These are phyloP conservation scores for Apodemia hepburni DNA, from an alignment of 2,888 invertebrate genomes.

Conservation along the genomic window DNA sequence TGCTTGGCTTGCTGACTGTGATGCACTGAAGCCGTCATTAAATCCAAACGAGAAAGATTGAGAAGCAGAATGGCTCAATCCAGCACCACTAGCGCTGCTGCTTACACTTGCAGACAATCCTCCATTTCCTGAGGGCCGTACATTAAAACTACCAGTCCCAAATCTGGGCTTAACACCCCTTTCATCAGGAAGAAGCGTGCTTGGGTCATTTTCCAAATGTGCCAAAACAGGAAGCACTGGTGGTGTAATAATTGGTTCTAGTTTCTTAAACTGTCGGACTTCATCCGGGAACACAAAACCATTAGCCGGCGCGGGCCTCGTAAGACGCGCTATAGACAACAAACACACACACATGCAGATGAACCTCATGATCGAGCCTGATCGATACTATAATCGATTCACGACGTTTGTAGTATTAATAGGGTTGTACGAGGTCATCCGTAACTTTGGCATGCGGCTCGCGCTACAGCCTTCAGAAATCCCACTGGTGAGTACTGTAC, in stretches of 20 bases:
- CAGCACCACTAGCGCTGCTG: slow-evolving; percentile 62
- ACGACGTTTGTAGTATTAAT: slow-evolving; percentile 71
- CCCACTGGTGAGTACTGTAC: slow-evolving; percentile 62
- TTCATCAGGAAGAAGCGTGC: slow-evolving; percentile 62
- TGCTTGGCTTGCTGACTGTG: slow-evolving; percentile 72
- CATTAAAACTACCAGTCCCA: slow-evolving; percentile 63
- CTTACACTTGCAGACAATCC: slow-evolving; percentile 67
- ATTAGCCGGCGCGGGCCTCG: slow-evolving; percentile 50
- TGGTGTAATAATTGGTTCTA: slow-evolving; percentile 70
- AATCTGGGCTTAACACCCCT: slow-evolving; percentile 53
- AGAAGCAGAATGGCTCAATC: slow-evolving; percentile 67
- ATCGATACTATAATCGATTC: slow-evolving; percentile 58
- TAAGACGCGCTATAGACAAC: slow-evolving; percentile 21
- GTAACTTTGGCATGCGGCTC: slow-evolving; percentile 75
- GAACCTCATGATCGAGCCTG: slow-evolving; percentile 62
- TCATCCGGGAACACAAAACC: slow-evolving; percentile 67
- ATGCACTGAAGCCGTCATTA: slow-evolving; percentile 70
- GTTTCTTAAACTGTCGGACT: slow-evolving; percentile 49
- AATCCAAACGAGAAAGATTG: slow-evolving; percentile 74
- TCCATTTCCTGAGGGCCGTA: slow-evolving; percentile 60
- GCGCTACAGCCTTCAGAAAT: slow-evolving; percentile 79
- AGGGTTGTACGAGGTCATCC: slow-evolving; percentile 69
- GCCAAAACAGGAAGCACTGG: slow-evolving; percentile 72
- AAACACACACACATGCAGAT: slow-evolving; percentile 44
- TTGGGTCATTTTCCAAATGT: slow-evolving; percentile 73